Evolutionary conservation across 2,797 vertebrate genomes (phyloP), one percentile per base, ranked within the genome.

Genomic region (Phaenicophaeus curvirostris): DNA sequence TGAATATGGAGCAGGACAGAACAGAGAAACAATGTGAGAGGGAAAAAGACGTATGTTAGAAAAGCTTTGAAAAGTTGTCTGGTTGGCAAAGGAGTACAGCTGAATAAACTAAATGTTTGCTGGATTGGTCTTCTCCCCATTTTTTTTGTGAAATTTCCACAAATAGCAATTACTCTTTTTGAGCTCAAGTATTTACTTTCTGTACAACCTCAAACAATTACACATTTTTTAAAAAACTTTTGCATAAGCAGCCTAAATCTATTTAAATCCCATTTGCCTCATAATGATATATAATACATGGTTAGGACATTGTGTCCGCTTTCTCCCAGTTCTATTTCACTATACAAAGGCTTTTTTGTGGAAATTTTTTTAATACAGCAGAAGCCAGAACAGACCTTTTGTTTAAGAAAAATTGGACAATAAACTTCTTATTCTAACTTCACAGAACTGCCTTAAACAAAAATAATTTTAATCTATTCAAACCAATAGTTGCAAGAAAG

Each of bases 161-260:
- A 81, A 89, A 74, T 55, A 92, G 15, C 20, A 37, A 12, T 69
- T 23, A 79, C 71, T 91, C n/a, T 46, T 77, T 91, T 83, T 83
- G 9, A 78, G 58, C 35, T 89, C 20, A 93, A 86, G 91, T 58
- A 3, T 85, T 94, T 84, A 30, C 48, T 90, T 92, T 96, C 35
- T 62, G 5, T 85, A 72, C 58, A 94, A 82, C 55, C 93, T 82
- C 69, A 97, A 92, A 89, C 31, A n/a, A 35, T 87, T 93, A 65
- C 46, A 20, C 19, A 95, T 57, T 62, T 94, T 33, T 94, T 87
- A 95, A 85, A 95, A 96, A 96, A 75, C 66, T 92, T 94, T 85
- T 89, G 83, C 55, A 90, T 80, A 93, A 91, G 62, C 51, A 93
- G 68, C 58, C 44, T 92, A 91, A 95, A 87, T 30, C 35, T 69